phyloP scores from a whole-genome alignment of 2,888 invertebrate species.

The Acrobasis consociella region DNA sequence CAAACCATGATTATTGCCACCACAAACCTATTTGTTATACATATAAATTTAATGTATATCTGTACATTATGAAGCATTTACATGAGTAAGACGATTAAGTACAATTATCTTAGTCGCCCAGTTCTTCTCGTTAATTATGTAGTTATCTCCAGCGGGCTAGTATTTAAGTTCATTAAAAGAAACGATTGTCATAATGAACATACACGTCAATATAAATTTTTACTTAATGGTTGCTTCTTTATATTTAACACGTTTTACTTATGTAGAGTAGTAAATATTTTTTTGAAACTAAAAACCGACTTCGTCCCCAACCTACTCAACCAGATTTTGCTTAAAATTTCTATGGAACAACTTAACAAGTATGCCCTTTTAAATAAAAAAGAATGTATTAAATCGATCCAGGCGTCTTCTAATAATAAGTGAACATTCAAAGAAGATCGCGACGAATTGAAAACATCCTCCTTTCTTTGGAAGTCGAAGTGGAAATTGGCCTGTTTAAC shows the following conservation, averaged over 20 bases:
- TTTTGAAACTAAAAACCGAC: too few relatives aligned
- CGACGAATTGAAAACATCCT: too few relatives aligned
- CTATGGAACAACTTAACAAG: too few relatives aligned
- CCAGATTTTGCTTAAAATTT: too few relatives aligned
- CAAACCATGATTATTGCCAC: neutral
- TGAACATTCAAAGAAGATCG: too few relatives aligned
- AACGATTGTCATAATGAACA: neutral
- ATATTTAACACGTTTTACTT: neutral
- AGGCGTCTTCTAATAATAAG: too few relatives aligned
- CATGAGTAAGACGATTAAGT: constrained; percentile 2
- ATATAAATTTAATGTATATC: neutral
- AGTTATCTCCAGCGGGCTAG: neutral
- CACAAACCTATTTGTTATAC: constrained; percentile 3
- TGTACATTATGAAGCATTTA: neutral
- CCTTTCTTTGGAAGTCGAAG: too few relatives aligned
- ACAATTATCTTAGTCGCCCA: neutral
- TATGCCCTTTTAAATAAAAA: too few relatives aligned
- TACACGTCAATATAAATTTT: neutral
- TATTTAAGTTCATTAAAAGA: neutral
- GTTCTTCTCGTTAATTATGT: neutral
- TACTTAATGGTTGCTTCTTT: neutral
- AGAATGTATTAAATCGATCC: too few relatives aligned
- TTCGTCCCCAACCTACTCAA: too few relatives aligned
- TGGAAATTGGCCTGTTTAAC: too few relatives aligned
- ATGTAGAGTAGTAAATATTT: too few relatives aligned